Base-by-base conservation (phyloP, 1,140 invertebrate species). In the Ostrea denselamellosa region DNA sequence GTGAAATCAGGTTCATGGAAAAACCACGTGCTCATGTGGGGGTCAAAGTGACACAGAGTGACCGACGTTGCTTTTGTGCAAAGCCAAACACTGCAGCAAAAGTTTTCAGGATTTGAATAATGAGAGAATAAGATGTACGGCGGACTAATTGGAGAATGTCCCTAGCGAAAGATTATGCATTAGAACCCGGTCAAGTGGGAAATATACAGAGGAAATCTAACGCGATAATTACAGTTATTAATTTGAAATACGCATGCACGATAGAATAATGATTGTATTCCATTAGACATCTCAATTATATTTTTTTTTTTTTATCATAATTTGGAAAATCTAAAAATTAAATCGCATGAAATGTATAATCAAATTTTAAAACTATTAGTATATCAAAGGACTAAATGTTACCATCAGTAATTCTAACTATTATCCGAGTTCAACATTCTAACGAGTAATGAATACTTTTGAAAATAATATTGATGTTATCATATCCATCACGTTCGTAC, bases 1-100 rank as follows among this genome's bases (percentile, higher is more conserved):
- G 68, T 77, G 68, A 77, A 77, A 34, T 77, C 68, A 34, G 68
- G 68, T 77, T 77, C 68, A 77, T 28, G 68, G 68, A 77, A 77
- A 77, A 77, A 77, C 12, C 68, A 77, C 68, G 68, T 77, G 68
- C 68, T 77, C 68, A 77, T 25, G 8, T 77, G 25, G 28, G 17
- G 68, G 68, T 77, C 68, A 77, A 77, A 77, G 68, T 77, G 68
- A 77, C 68, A 77, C 68, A 34, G 25, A 77, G 28, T 77, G 68
- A 77, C 68, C 68, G 68, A 77, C 12, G 68, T 25, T 25, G 68
- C 68, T 77, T 77, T 77, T 77, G 68, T 77, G 68, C 68, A 77
- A 77, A 77, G 28, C 22, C 68, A 77, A 77, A 77, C 28, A 77
- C 68, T 77, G 68, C 68, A 77, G 25, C 25, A 77, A 62, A 62